Evolutionary conservation across 1,140 invertebrate genomes (phyloP).

Genomic region (Drosophila ercepeae): DNA sequence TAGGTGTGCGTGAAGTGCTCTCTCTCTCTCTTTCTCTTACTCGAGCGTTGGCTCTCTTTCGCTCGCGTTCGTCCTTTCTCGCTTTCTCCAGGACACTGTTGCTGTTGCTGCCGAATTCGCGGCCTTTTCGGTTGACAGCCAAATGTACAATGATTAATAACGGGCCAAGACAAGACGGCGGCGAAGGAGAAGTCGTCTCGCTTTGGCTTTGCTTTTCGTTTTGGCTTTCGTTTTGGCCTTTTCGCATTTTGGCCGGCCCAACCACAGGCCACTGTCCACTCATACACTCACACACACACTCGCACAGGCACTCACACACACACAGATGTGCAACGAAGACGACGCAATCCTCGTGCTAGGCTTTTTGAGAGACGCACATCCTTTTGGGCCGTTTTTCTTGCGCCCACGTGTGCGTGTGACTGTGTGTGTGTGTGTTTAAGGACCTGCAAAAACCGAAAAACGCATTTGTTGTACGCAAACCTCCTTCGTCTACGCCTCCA

Average conservation of each 20-base stretch:
- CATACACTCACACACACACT: slow-evolving; percentile 12
- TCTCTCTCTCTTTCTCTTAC: slow-evolving; percentile 30
- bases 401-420: slow-evolving; percentile 53
- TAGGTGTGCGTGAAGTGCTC: slow-evolving; percentile 37
- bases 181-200: slow-evolving; percentile 38
- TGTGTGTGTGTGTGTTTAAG: slow-evolving; percentile 34
- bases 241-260: slow-evolving; percentile 60
- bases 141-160: slow-evolving; percentile 84
- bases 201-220: slow-evolving; percentile 3
- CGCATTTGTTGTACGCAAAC: not conserved
- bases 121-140: slow-evolving; percentile 81
- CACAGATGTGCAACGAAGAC: slow-evolving; percentile 51
- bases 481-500: not conserved
- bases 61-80: slow-evolving; percentile 15
- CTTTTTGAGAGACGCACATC: slow-evolving; percentile 62
- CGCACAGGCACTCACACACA: not conserved
- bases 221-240: slow-evolving; percentile 22
- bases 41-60: slow-evolving; percentile 35
- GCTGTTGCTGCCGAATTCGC: slow-evolving; percentile 67
- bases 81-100: not conserved
- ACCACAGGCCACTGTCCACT: slow-evolving; percentile 59
- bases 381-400: slow-evolving; percentile 71
- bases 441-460: not conserved
- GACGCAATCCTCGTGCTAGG: slow-evolving; percentile 69
- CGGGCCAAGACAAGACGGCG: slow-evolving; percentile 66